Conservation (phyloP, 35 echinoderm and acorn worm species). For the Anneissia japonica region DNA sequence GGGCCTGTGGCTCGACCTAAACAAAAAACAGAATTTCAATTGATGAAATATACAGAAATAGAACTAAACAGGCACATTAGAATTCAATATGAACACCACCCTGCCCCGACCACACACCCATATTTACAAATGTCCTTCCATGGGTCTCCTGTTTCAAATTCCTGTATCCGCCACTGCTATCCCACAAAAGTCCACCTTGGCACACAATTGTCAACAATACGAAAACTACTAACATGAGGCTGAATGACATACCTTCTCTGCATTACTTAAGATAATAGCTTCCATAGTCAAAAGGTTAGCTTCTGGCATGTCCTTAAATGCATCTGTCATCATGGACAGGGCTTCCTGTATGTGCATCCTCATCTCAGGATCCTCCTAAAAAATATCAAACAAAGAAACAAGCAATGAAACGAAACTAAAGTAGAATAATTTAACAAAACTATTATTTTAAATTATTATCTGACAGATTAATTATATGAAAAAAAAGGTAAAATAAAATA, state of each 20-base stretch:
- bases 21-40: neutral
- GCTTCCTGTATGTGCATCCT: constrained; percentile 86
- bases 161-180: neutral
- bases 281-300: constrained; percentile 65
- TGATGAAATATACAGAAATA: too few relatives aligned
- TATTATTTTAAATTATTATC: too few relatives aligned
- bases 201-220: too few relatives aligned
- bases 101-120: too few relatives aligned
- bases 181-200: neutral
- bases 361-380: constrained; percentile 65
- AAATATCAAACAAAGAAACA: neutral
- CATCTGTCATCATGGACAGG: constrained; percentile 59
- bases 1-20: constrained; percentile 62
- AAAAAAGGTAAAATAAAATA: too few relatives aligned
- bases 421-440: too few relatives aligned
- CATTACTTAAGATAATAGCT: constrained; percentile 68
- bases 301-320: constrained; percentile 67
- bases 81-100: too few relatives aligned
- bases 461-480: too few relatives aligned
- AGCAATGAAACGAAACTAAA: neutral
- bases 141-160: too few relatives aligned
- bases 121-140: too few relatives aligned
- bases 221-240: neutral
- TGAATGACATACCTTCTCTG: constrained; percentile 98
- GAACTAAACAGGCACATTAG: too few relatives aligned